Evolutionary conservation across 2,113 vertebrate species (phyloP).

Genomic region (Psittacula cyanocephala): DNA sequence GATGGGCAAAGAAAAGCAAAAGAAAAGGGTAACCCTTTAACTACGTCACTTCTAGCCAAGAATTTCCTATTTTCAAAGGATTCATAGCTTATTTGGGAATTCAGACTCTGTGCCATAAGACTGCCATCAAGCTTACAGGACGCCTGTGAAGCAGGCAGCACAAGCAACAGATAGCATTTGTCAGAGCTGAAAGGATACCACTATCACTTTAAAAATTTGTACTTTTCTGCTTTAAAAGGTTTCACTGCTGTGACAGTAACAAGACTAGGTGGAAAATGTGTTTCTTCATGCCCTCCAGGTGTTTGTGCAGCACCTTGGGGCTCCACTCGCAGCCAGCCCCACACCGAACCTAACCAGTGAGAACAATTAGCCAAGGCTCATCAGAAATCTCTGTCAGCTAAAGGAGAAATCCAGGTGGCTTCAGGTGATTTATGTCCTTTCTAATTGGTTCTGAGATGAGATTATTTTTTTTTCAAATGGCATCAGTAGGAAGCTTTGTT

Average conservation of each 20-base stretch:
- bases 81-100: neutral
- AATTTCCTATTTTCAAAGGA: neutral
- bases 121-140: neutral
- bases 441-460: neutral
- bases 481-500: neutral
- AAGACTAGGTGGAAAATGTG: slow-evolving; percentile 5
- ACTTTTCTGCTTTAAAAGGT: neutral
- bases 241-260: slow-evolving; percentile 39
- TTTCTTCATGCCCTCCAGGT: neutral
- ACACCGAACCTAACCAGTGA: neutral
- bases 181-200: neutral
- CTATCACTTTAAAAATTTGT: neutral
- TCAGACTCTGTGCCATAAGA: neutral
- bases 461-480: neutral
- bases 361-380: neutral
- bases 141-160: neutral
- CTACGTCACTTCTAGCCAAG: neutral
- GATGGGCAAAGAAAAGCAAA: neutral
- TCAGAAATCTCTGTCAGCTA: neutral
- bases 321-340: neutral
- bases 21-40: neutral
- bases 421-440: neutral
- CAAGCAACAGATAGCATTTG: neutral
- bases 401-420: neutral
- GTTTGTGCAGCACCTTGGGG: neutral